Conservation (phyloP, 2,888 invertebrate genomes). For the Pseudococcus jackbeardsleyi region DNA sequence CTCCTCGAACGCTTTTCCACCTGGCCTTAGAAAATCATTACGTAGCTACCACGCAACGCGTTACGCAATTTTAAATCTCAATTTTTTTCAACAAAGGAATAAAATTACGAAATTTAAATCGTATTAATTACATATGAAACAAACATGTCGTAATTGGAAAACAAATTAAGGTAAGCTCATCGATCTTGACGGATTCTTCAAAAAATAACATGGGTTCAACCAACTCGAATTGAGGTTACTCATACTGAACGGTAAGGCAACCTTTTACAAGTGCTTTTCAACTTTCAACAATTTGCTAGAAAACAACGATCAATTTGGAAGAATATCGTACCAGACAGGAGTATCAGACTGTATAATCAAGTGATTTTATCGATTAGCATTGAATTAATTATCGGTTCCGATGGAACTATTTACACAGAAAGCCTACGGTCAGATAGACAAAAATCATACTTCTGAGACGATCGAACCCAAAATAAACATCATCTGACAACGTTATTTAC, state of each 20-base stretch:
- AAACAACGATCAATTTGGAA: too few relatives aligned
- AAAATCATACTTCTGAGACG: background rate
- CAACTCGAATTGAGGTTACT: background rate
- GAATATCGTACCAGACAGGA: too few relatives aligned
- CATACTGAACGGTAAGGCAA: background rate
- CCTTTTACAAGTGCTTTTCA: too few relatives aligned
- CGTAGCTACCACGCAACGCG: background rate
- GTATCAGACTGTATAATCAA: background rate
- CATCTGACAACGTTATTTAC: background rate
- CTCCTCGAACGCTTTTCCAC: background rate
- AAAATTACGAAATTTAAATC: background rate
- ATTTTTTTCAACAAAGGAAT: background rate
- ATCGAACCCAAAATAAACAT: background rate
- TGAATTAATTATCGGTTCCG: background rate
- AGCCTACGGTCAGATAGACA: background rate
- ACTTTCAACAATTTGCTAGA: too few relatives aligned
- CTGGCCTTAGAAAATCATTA: background rate
- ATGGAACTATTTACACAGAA: constrained; percentile 1
- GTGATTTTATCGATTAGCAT: background rate
- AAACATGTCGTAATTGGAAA: background rate
- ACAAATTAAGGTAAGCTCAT: too few relatives aligned
- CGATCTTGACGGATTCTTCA: too few relatives aligned
- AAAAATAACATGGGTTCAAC: background rate
- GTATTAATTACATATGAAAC: background rate
- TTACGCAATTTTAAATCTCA: background rate